Conservation (phyloP, 37 sponge, comb jelly and placozoan species). For the Spongilla lacustris region DNA sequence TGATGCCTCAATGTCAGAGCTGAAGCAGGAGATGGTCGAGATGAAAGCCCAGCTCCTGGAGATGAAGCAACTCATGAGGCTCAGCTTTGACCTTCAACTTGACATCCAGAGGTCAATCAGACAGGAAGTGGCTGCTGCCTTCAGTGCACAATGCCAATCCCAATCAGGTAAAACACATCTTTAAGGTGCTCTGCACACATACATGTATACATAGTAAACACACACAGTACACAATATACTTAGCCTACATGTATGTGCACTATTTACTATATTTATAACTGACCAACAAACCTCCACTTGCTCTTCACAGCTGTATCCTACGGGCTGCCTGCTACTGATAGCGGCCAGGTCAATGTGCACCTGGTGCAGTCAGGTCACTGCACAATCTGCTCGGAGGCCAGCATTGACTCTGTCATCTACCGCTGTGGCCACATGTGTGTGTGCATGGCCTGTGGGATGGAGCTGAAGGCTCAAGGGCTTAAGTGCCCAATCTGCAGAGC, state of each 20-base stretch:
- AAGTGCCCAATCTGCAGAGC: constrained; percentile 93
- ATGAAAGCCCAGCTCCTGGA: constrained; percentile 75
- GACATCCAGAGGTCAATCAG: constrained; percentile 88
- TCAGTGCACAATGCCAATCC: constrained; percentile 16
- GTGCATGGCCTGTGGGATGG: constrained; percentile 83
- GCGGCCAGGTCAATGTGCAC: constrained; percentile 15
- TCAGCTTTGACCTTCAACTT: constrained; percentile 85
- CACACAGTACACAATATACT: no score
- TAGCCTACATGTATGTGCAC: no score
- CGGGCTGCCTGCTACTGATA: not conserved
- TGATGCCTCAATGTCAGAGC: not conserved
- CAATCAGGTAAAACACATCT: not conserved
- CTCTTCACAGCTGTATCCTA: no score
- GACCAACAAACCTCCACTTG: no score
- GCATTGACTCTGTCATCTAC: constrained; percentile 86
- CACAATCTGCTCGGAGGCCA: constrained; percentile 80
- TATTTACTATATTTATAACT: no score
- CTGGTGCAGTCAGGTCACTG: constrained; percentile 73
- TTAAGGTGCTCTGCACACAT: not conserved
- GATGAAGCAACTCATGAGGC: constrained; percentile 79
- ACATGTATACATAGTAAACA: not conserved
- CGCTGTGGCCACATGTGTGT: constrained; percentile 95
- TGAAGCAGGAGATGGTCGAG: constrained; percentile 55
- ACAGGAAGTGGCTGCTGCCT: constrained; percentile 92
- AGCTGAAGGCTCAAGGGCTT: constrained; percentile 72